A percentile compares a stretch with the other conserved stretches of the same genome.
These are phyloP conservation scores for Onychomys arenicola DNA, from an alignment of 2,797 vertebrate genomes.

Conservation along the genomic window DNA sequence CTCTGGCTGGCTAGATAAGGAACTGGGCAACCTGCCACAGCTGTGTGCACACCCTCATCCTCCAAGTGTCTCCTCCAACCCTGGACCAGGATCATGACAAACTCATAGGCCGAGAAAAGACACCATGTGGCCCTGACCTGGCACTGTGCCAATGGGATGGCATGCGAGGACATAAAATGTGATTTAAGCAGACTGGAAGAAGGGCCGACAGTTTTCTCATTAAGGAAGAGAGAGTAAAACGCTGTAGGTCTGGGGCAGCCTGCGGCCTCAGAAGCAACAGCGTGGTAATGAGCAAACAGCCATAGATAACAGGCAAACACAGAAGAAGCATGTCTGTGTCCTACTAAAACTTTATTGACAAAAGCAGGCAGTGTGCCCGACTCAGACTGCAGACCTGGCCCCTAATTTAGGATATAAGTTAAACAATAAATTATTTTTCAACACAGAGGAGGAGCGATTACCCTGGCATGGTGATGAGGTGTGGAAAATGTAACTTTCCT, in stretches of 20 bases:
- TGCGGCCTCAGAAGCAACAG: neutral
- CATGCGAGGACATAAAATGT: neutral
- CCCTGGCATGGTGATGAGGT: neutral
- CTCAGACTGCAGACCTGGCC: neutral
- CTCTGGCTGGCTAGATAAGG: neutral
- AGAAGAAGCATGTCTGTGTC: neutral
- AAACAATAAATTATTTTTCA: neutral
- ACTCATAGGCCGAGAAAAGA: neutral
- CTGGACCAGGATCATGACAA: neutral
- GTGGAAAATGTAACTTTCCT: neutral
- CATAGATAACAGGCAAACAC: neutral
- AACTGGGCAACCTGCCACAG: fast-evolving
- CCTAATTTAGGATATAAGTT: neutral
- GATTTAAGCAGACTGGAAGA: neutral
- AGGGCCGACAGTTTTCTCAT: neutral
- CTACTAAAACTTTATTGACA: conserved; percentile 37
- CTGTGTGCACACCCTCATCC: fast-evolving
- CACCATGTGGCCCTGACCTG: neutral
- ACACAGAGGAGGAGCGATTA: neutral
- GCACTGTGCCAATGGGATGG: neutral
- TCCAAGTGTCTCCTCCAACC: neutral
- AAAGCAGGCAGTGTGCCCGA: neutral
- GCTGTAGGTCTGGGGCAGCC: neutral
- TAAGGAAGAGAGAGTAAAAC: neutral
- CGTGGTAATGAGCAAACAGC: neutral